These are phyloP conservation scores for Sebastes baramenuke DNA, from an alignment of 2,797 vertebrate genomes.

Conservation along the genomic window DNA sequence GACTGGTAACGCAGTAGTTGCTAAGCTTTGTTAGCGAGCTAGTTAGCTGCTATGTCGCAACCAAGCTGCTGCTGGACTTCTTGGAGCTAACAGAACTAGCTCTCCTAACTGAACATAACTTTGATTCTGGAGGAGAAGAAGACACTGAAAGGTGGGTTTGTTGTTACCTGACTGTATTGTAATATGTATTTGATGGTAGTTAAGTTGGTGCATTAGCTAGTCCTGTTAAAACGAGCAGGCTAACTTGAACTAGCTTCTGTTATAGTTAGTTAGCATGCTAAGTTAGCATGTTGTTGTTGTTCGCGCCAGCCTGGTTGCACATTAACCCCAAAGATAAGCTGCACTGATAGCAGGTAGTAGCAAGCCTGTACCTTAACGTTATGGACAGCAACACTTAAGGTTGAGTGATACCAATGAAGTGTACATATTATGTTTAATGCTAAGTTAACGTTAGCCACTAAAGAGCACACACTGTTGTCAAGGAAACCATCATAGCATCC, in stretches of 20 bases:
- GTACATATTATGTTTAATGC: neutral
- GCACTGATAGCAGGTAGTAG: neutral
- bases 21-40: constrained; percentile 7
- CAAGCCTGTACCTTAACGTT: neutral
- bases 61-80: constrained; percentile 48
- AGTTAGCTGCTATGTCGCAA: constrained; percentile 66
- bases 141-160: constrained; percentile 59
- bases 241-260: constrained; percentile 1
- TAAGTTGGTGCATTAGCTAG: neutral
- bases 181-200: accelerated
- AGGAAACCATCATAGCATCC: neutral
- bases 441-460: too few relatives aligned
- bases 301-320: neutral
- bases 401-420: neutral
- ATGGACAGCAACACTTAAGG: too few relatives aligned
- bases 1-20: neutral
- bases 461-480: neutral
- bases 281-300: constrained; percentile 11
- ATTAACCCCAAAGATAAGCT: neutral
- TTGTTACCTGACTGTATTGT: neutral
- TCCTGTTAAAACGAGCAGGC: neutral
- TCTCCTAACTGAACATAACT: constrained; percentile 14
- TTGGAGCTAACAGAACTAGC: constrained; percentile 47
- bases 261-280: neutral
- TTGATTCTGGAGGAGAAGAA: neutral